Base-by-base conservation (phyloP, 2,113 vertebrate species). In the Melanerpes aurifrons region DNA sequence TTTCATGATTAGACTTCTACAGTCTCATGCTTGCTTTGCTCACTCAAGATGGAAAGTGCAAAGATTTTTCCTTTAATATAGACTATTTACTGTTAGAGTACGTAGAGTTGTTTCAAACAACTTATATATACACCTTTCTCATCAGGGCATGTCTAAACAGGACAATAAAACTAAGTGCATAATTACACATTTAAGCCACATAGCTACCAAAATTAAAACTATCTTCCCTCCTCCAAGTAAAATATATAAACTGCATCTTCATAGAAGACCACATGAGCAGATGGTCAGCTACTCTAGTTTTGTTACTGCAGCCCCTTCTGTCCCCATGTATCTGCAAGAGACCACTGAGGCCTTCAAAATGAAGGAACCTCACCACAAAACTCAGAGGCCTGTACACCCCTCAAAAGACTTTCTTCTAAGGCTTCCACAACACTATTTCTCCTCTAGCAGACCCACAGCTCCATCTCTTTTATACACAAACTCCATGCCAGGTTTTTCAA, bases 371-470 rank as follows among this genome's bases (percentile, higher is more conserved):
- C 28, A 58, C 25, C 35, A 31, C 17, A 43, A 87, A 82, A 28
- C 13, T 26, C 50, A 57, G 35, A 11, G 20, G 5, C 12, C 17
- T 7, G 5, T 18, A 31, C 18, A 19, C 5, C 0, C 3, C 22
- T 16, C 22, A 67, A 8, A 48, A 83, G 28, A 22, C 26, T 61
- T 83, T 15, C 21, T 71, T 74, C 70, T 59, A 28, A 66, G 35
- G 18, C 56, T 89, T 25, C 54, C 6, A 19, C 56, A 58, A 18
- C 0, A 1, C 37, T 29, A 17, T 31, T 72, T 54, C 25, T 72
- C 25, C 59, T 29, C 26, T 14, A n/a, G 29, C 21, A 86, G 10
- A 67, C 21, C n/a, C 15, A 14, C 6, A 5, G 0, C 4, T 66
- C 21, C 40, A 7, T 18, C 45, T 48, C 26, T 45, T 29, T 87